Percentiles rank a stretch among this genome's conserved stretches.
These are phyloP conservation scores for Gymnocephalus cernua DNA, from an alignment of 2,113 vertebrate species.

Conservation along the genomic window DNA sequence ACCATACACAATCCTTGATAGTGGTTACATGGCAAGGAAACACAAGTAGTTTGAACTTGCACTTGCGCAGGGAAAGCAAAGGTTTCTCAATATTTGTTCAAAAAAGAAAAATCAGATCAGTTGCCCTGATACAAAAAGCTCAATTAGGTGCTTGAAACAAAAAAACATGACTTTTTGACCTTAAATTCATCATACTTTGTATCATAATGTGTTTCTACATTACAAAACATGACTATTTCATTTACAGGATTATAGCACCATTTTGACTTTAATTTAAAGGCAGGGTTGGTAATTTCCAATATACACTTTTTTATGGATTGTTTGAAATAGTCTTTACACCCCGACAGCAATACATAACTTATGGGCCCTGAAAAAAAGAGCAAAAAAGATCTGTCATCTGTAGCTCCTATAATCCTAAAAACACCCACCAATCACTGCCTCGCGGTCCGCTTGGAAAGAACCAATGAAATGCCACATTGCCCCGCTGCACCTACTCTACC, in stretches of 20 bases:
- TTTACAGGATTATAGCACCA: background rate
- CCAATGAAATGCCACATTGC: no score
- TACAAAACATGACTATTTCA: background rate
- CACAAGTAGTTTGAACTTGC: background rate
- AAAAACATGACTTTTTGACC: slow-evolving; percentile 19
- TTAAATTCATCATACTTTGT: background rate
- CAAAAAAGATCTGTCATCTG: no score
- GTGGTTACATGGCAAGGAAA: background rate
- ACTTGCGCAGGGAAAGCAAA: background rate
- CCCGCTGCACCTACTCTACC: no score
- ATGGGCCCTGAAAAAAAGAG: no score
- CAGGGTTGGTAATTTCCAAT: no score
- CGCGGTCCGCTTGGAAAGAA: no score
- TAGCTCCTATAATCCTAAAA: no score
- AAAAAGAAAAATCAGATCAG: slow-evolving; percentile 25
- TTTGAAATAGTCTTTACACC: no score
- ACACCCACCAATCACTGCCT: no score
- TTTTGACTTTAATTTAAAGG: background rate
- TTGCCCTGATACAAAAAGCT: slow-evolving; percentile 24
- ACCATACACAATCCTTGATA: background rate
- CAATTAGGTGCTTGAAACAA: slow-evolving; percentile 13
- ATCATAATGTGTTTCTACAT: background rate
- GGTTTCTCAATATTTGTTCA: slow-evolving; percentile 36
- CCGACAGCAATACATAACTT: no score
- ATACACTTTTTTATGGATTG: no score